Conservation (phyloP, 2,888 invertebrate genomes). For the Apotomis turbidana region DNA sequence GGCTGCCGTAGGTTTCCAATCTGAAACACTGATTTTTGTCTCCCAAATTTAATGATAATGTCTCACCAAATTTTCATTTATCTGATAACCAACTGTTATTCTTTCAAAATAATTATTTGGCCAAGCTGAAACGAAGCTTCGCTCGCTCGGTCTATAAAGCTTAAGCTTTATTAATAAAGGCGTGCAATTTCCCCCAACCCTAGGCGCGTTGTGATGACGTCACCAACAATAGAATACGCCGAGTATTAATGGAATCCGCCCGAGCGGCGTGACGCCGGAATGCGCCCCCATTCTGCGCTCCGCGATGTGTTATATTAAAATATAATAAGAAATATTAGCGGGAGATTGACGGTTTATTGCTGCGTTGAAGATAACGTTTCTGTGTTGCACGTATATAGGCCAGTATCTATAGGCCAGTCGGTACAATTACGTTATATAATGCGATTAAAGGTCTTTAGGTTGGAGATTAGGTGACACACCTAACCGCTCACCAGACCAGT, state of each 20-base stretch:
- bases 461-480: no score
- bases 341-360: not conserved
- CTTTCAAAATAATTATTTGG: no score
- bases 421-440: no score
- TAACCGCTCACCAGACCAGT: no score
- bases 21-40: no score
- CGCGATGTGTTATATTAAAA: constrained; percentile 24
- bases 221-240: constrained; percentile 24
- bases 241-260: constrained; percentile 21
- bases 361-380: not conserved
- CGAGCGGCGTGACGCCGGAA: constrained; percentile 21
- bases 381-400: not conserved
- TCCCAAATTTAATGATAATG: no score
- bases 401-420: not conserved
- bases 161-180: not conserved
- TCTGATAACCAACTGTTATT: no score
- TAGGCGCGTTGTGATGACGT: constrained; percentile 11
- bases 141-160: no score
- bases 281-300: constrained; percentile 25
- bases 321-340: constrained; percentile 20
- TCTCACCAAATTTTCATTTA: no score
- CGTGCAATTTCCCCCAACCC: not conserved
- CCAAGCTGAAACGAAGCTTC: no score
- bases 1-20: no score
- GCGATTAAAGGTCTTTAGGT: no score